Evolutionary conservation across 2,888 invertebrate genomes (phyloP), one percentile per base, ranked within the genome.

Genomic region (Agriopis leucophaearia): DNA sequence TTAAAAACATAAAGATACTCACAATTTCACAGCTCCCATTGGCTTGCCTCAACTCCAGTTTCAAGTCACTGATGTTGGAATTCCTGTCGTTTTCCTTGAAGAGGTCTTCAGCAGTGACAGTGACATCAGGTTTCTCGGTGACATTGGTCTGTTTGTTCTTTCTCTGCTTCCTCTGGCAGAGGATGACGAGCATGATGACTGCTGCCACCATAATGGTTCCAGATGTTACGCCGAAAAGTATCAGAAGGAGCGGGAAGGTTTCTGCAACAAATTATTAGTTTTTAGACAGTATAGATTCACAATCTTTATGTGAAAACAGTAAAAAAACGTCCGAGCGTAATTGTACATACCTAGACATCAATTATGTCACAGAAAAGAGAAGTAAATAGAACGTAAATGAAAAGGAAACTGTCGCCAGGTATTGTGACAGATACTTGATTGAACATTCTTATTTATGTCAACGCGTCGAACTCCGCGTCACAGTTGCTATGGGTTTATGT

Each of bases 21-120:
- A 96, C 96, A 88, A 95, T 95, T 85, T 97, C 97, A 86, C 97
- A 97, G 80, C 96, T 96, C 47, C 97, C 97, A 71, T 97, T 97
- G 10, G 96, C 96, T 55, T 98, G 98, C 69, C 98, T 95, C 71
- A 98, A 95, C 89, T 98, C 98, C 74, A 98, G 95, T 90, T 98
- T 98, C 84, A 98, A 94, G 90, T 98, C 98, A 75, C 98, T 98
- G 81, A 98, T 98, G 86, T 98, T 98, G 60, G 98, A 98, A 81
- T 98, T 98, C 76, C 97, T 95, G 86, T 98, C 98, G 67, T 98
- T 98, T 84, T 97, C 97, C 77, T 96, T 96, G 75, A 95, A 96
- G 48, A 94, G 74, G 63, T 93, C 93, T 71, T 92, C 92, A 1
- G 92, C 88, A 1, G 90, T 91, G 1, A 93, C 93, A 2, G 94